Conservation (phyloP, 2,113 vertebrate genomes). For the Zingel zingel region DNA sequence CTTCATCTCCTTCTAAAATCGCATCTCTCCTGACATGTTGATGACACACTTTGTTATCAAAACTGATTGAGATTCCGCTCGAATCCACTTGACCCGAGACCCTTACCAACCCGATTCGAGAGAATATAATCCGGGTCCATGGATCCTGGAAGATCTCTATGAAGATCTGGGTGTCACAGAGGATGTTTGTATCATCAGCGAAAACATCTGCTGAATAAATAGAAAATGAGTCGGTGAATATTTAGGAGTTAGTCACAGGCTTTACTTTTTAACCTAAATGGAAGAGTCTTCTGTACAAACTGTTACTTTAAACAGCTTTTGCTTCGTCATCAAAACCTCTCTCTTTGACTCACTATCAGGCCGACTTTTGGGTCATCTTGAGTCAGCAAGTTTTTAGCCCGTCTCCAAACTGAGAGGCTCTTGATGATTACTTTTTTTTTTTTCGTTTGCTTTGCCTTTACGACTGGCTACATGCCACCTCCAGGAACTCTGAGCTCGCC, state of each 20-base stretch:
- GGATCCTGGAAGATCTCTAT: neutral
- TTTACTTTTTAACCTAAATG: constrained; percentile 4
- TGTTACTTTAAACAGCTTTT: constrained; percentile 24
- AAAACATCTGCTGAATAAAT: neutral
- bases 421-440: constrained; percentile 50
- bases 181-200: neutral
- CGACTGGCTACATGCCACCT: constrained; percentile 60
- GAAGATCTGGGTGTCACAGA: neutral
- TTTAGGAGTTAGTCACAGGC: neutral
- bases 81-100: too few species aligned
- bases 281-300: neutral
- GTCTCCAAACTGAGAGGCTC: constrained; percentile 59
- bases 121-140: too few species aligned
- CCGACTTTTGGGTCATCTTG: constrained; percentile 39
- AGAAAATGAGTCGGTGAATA: neutral
- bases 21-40: too few species aligned
- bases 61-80: too few species aligned
- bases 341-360: constrained; percentile 25
- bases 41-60: too few species aligned
- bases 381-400: constrained; percentile 62
- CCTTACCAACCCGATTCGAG: too few species aligned
- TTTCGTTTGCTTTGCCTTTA: constrained; percentile 46
- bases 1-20: neutral
- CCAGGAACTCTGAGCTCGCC: constrained; percentile 45
- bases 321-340: constrained; percentile 53